Conservation (phyloP, 1,140 invertebrate genomes). For the Monomorium pharaonis region DNA sequence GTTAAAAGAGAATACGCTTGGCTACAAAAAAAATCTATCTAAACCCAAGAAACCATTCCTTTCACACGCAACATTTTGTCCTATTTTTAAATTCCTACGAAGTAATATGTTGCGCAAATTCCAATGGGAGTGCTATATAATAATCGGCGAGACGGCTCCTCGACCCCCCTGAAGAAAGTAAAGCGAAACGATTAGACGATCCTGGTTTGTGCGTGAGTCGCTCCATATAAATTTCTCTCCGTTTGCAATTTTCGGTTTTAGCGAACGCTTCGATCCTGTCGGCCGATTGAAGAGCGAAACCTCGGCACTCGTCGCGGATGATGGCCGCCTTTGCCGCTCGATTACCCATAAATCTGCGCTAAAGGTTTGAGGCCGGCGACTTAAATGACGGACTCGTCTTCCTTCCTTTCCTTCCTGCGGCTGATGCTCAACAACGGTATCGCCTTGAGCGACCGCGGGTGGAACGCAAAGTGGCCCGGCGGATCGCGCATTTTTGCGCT, state of each 20-base stretch:
- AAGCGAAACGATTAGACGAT: slow-evolving; percentile 16
- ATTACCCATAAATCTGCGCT: slow-evolving; percentile 82
- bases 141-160: neutral
- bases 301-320: slow-evolving; percentile 69
- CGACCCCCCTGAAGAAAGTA: neutral
- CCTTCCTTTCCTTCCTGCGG: slow-evolving; percentile 66
- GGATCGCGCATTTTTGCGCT: slow-evolving; percentile 68
- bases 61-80: neutral
- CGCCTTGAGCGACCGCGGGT: slow-evolving; percentile 69
- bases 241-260: slow-evolving; percentile 62
- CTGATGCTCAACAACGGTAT: slow-evolving; percentile 62
- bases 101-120: slow-evolving; percentile 8
- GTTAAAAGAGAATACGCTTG: neutral
- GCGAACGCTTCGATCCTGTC: slow-evolving; percentile 12
- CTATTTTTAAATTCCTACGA: neutral
- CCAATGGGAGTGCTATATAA: neutral
- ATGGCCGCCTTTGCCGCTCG: slow-evolving; percentile 76
- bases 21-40: neutral
- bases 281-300: slow-evolving; percentile 63
- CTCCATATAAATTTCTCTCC: slow-evolving; percentile 46
- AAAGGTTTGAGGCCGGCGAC: slow-evolving; percentile 73
- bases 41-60: neutral
- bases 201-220: slow-evolving; percentile 38
- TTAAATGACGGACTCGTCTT: slow-evolving; percentile 75
- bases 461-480: slow-evolving; percentile 69